Base-by-base conservation (phyloP, 2,797 vertebrate species). In the Neomorphus geoffroyi region DNA sequence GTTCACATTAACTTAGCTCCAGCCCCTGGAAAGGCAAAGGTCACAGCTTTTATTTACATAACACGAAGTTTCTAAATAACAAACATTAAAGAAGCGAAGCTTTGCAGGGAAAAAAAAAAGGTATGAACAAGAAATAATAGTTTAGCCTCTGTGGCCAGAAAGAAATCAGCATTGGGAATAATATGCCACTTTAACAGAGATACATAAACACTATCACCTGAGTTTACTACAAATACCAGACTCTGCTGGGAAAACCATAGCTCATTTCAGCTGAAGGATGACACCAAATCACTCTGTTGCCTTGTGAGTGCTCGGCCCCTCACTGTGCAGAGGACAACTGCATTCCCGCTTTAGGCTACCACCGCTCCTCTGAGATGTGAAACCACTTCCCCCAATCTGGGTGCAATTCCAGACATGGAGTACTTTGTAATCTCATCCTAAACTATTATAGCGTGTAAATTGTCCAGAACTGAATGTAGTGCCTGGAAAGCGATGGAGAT, bases 1-100 rank as follows among this genome's bases (percentile, higher is more conserved):
- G 65, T 24, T 78, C n/a, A 7, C 72, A 50, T 53, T 74, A 80
- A 80, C 57, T 82, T 43, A 75, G 21, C 78, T 80, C 30, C 61
- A 67, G 85, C 28, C 58, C 26, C 22, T 79, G 85, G 62, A 82
- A 94, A 91, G 65, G 66, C 65, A 89, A 78, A 96, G 72, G 60
- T 73, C 92, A 77, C 23, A 23, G 61, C 28, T 86, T 86, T 66
- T 69, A 94, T 93, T 94, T 94, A 74, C 53, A 51, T 83, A 83
- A 77, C 37, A 65, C 61, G 56, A 60, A 35, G 33, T 69, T 91
- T 87, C 83, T 81, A 83, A 78, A 73, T 32, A 91, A 82, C 53
- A 67, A 80, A 53, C 70, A 66, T 83, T 72, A 77, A 93, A 84
- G 80, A 67, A 94, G 61, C 61, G 57, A 89, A 77, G 39, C 26